Conservation (phyloP, 2,797 vertebrate species). For the Buphagus erythrorhynchus region DNA sequence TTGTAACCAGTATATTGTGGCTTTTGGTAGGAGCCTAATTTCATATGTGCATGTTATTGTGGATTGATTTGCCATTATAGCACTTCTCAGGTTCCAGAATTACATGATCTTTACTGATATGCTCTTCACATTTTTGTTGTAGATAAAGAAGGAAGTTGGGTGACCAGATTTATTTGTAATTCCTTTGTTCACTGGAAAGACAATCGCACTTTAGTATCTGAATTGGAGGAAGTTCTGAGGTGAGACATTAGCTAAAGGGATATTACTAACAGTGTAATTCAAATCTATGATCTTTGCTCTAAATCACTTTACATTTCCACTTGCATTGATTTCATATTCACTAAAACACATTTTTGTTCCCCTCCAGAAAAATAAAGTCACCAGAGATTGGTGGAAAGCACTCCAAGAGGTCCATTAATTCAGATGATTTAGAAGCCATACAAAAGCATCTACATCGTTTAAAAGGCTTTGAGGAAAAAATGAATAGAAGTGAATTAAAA, state of each 20-base stretch:
- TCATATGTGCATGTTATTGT: neutral
- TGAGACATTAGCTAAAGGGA: slow-evolving; percentile 32
- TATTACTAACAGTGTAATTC: slow-evolving; percentile 13
- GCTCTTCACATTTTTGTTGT: neutral
- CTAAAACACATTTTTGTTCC: slow-evolving; percentile 38
- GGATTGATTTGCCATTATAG: neutral
- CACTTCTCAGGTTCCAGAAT: neutral
- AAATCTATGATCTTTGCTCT: slow-evolving; percentile 21
- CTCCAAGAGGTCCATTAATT: slow-evolving; percentile 58
- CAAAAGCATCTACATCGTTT: slow-evolving; percentile 42
- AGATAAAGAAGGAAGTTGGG: slow-evolving; percentile 34
- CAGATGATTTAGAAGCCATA: slow-evolving; percentile 51
- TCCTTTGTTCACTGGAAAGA: slow-evolving; percentile 5
- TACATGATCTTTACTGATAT: neutral
- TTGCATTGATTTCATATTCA: slow-evolving; percentile 59
- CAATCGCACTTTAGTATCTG: neutral
- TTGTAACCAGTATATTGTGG: neutral
- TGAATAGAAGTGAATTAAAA: slow-evolving; percentile 65
- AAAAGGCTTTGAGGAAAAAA: slow-evolving; percentile 54
- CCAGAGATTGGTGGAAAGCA: slow-evolving; percentile 35
- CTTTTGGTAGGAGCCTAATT: neutral
- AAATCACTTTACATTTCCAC: slow-evolving; percentile 44
- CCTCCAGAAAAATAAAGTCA: slow-evolving; percentile 61
- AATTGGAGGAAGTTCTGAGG: slow-evolving; percentile 58
- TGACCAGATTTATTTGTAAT: slow-evolving; percentile 43